Conservation (phyloP, 2,113 vertebrate species). For the Vulpes lagopus region DNA sequence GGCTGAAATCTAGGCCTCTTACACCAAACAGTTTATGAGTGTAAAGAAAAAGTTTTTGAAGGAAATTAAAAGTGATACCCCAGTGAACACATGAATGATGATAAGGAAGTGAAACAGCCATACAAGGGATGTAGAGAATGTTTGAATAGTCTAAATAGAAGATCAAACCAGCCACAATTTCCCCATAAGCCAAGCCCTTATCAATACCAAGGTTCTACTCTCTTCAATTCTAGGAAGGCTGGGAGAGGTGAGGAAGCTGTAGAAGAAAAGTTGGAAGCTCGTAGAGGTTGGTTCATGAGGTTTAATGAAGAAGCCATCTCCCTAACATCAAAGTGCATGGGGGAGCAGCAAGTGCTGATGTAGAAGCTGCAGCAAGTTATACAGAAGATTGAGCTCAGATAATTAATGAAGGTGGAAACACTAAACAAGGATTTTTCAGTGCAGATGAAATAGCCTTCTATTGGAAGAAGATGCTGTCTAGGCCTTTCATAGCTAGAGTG, state of each 20-base stretch:
- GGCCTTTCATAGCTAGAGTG: background rate
- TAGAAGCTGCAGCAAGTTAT: background rate
- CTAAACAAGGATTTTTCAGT: background rate
- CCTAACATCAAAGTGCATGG: background rate
- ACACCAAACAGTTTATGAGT: background rate
- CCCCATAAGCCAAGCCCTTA: background rate
- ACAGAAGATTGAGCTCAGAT: background rate
- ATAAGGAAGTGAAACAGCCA: background rate
- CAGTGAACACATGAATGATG: background rate
- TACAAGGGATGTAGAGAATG: background rate
- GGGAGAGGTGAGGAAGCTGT: background rate
- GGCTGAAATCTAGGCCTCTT: background rate
- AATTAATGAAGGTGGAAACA: background rate
- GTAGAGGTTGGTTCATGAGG: background rate
- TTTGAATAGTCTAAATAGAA: background rate
- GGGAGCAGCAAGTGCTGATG: background rate
- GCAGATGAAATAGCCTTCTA: background rate
- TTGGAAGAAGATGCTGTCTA: background rate
- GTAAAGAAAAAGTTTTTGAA: background rate
- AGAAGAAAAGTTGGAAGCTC: background rate
- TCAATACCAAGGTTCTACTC: background rate
- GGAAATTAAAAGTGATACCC: background rate
- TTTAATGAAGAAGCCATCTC: background rate
- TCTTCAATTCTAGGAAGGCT: background rate
- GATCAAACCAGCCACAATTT: background rate